Evolutionary conservation across 2,113 vertebrate species (phyloP).

Genomic region (Emydocephalus ijimae): DNA sequence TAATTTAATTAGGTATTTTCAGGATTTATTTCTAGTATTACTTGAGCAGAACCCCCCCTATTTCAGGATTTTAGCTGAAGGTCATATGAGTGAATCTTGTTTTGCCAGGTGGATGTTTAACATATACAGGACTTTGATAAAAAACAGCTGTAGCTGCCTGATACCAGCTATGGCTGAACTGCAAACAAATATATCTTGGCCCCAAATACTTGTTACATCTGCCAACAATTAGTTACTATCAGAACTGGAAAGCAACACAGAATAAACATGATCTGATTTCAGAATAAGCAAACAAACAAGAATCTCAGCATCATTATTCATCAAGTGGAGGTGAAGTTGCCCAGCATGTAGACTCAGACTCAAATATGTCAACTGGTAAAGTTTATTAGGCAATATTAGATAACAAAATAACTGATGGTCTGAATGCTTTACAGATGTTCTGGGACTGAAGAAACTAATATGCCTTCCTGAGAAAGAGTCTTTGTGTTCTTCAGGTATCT

Average conservation of each 20-base stretch:
- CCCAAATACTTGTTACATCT: slow-evolving; percentile 78
- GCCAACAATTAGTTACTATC: slow-evolving; percentile 87
- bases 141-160: slow-evolving; percentile 82
- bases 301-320: slow-evolving; percentile 72
- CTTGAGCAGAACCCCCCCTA: slow-evolving; percentile 68
- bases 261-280: slow-evolving; percentile 79
- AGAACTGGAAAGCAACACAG: slow-evolving; percentile 65
- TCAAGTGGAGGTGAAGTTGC: slow-evolving; percentile 61
- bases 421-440: slow-evolving; percentile 60
- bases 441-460: slow-evolving; percentile 40
- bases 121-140: slow-evolving; percentile 78
- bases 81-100: slow-evolving; percentile 79
- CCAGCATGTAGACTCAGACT: slow-evolving; percentile 34
- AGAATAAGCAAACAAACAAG: slow-evolving; percentile 87
- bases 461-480: neutral
- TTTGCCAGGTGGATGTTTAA: slow-evolving; percentile 87
- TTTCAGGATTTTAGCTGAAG: slow-evolving; percentile 73
- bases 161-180: slow-evolving; percentile 85
- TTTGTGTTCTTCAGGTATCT: neutral
- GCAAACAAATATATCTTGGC: slow-evolving; percentile 89
- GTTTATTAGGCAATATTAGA: slow-evolving; percentile 45
- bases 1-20: slow-evolving; percentile 64
- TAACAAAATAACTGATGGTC: slow-evolving; percentile 52
- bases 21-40: slow-evolving; percentile 63
- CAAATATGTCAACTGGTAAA: slow-evolving; percentile 39